These are phyloP conservation scores for Simalia tracyae DNA, from an alignment of 2,797 vertebrate genomes.

Conservation along the genomic window DNA sequence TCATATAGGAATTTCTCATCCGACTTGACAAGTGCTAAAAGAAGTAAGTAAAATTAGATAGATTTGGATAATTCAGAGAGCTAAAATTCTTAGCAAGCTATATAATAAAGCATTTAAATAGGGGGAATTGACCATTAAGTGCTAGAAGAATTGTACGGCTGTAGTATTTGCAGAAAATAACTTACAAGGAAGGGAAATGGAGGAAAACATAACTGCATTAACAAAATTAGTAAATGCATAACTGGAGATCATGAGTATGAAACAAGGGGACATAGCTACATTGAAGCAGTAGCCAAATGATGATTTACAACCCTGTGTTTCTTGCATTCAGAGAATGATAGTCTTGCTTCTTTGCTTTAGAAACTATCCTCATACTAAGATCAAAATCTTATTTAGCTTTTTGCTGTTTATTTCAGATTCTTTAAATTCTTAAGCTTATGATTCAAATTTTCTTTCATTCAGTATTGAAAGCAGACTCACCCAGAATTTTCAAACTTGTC, in stretches of 20 bases:
- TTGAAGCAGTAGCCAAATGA: background rate
- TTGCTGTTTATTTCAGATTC: background rate
- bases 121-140: background rate
- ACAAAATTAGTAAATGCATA: background rate
- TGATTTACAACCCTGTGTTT: background rate
- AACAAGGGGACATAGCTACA: background rate
- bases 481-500: background rate
- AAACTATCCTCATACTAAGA: background rate
- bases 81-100: background rate
- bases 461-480: background rate
- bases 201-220: background rate
- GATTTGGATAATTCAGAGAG: background rate
- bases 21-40: conserved; percentile 69
- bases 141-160: background rate
- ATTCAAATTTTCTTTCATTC: background rate
- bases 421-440: background rate
- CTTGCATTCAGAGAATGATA: background rate
- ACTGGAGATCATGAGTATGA: background rate
- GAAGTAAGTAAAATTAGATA: conserved; percentile 9
- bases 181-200: background rate
- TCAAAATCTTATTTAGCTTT: background rate
- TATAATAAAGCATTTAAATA: background rate
- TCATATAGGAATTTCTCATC: conserved; percentile 76
- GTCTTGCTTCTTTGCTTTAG: background rate
- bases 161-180: background rate